These are phyloP conservation scores for Pitangus sulphuratus DNA, from an alignment of 2,797 vertebrate genomes.

Conservation along the genomic window DNA sequence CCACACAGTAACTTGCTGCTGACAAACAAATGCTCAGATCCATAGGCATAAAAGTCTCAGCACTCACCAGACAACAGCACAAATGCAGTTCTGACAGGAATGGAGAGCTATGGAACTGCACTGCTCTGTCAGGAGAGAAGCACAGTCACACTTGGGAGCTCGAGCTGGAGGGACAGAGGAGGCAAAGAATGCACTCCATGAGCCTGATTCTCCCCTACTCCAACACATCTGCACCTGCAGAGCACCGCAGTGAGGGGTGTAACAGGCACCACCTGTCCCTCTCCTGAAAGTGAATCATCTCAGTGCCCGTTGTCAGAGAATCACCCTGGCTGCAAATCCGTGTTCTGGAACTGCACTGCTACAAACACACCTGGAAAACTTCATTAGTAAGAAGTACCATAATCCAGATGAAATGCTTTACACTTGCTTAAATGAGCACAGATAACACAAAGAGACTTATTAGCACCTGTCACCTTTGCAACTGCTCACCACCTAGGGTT, in stretches of 20 bases:
- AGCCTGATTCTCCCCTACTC: neutral
- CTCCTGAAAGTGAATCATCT: neutral
- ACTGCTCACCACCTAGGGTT: neutral
- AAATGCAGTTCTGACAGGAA: neutral
- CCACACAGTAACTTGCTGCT: accelerated
- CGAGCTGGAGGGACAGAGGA: neutral
- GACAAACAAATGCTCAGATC: neutral
- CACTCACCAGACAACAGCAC: neutral
- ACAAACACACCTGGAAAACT: neutral
- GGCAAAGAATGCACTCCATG: neutral
- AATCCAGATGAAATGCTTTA: neutral
- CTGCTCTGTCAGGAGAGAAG: neutral
- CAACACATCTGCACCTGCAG: neutral
- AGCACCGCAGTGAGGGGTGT: neutral
- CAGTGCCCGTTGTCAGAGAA: neutral
- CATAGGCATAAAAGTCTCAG: neutral
- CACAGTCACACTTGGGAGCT: accelerated
- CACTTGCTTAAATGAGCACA: neutral
- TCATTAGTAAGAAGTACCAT: neutral
- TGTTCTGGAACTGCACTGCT: neutral
- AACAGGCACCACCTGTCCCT: neutral
- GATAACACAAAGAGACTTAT: neutral
- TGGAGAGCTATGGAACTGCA: neutral
- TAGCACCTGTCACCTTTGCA: neutral
- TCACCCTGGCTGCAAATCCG: neutral